Percentiles rank a stretch among this genome's conserved stretches.
These are phyloP conservation scores for Psilanteris sp. DNA, from an alignment of 1,140 invertebrate species.

Conservation along the genomic window DNA sequence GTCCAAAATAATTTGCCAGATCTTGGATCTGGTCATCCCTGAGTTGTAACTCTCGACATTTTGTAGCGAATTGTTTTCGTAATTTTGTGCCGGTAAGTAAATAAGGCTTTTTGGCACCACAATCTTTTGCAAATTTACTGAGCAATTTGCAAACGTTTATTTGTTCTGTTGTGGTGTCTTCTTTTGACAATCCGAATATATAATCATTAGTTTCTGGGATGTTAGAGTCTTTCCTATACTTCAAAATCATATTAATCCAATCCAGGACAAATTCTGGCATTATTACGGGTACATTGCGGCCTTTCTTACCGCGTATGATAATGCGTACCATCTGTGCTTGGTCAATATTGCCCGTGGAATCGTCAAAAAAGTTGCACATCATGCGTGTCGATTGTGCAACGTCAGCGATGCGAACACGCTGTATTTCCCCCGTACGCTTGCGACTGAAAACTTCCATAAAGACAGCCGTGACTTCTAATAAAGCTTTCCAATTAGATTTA, in stretches of 20 bases:
- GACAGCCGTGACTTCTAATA: slow-evolving; percentile 9
- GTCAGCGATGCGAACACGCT: not conserved
- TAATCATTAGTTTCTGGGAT: not conserved
- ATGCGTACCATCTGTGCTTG: slow-evolving; percentile 11
- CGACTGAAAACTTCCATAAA: slow-evolving; percentile 24
- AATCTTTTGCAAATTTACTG: too few relatives aligned
- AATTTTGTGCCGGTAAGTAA: slow-evolving; percentile 21
- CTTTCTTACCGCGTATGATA: slow-evolving; percentile 20
- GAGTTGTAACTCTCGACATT: slow-evolving; percentile 8
- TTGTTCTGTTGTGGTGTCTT: too few relatives aligned
- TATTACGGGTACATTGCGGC: slow-evolving; percentile 13
- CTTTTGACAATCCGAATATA: too few relatives aligned
- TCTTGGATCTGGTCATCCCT: slow-evolving; percentile 19
- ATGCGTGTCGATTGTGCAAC: not conserved
- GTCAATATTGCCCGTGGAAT: not conserved
- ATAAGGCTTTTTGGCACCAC: not conserved
- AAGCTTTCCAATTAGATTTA: not conserved
- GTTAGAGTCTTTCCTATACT: not conserved
- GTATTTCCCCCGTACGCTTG: slow-evolving; percentile 16
- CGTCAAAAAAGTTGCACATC: not conserved
- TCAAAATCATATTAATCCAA: slow-evolving; percentile 13
- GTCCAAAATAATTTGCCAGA: too few relatives aligned
- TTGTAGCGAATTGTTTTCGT: slow-evolving; percentile 32
- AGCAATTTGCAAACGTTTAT: too few relatives aligned
- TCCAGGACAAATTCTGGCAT: not conserved